Evolutionary conservation across 2,888 invertebrate genomes (phyloP).

Genomic region (Rhingia rostrata): DNA sequence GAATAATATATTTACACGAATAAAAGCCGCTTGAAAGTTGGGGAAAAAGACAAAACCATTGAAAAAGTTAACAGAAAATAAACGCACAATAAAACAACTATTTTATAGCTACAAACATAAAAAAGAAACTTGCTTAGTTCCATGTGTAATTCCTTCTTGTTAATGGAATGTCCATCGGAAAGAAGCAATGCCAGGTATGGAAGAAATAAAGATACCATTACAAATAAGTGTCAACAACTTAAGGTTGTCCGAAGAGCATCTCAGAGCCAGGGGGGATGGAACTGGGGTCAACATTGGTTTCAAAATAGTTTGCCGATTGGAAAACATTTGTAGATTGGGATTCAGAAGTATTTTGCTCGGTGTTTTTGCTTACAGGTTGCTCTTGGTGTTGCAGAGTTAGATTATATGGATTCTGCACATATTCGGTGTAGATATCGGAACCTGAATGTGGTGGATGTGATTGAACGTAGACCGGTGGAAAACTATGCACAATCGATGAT

Average conservation of each 20-base stretch:
- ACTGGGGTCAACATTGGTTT: constrained; percentile 84
- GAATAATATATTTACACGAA: constrained; percentile 62
- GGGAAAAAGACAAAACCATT: constrained; percentile 6
- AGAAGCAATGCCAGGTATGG: constrained; percentile 18
- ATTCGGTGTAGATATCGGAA: constrained; percentile 81
- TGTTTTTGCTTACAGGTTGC: constrained; percentile 36
- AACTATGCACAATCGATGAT: constrained; percentile 81
- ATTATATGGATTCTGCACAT: constrained; percentile 82
- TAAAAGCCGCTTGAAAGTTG: constrained; percentile 8
- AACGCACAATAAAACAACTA: constrained; percentile 50
- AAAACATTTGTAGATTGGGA: constrained; percentile 66
- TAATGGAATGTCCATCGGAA: constrained; percentile 61
- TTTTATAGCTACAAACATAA: constrained; percentile 44
- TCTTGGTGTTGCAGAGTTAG: constrained; percentile 82
- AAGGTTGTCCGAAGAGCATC: constrained; percentile 84
- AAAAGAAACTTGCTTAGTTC: constrained; percentile 6
- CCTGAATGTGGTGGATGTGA: constrained; percentile 75
- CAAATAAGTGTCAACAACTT: constrained; percentile 53
- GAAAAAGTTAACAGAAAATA: constrained; percentile 43
- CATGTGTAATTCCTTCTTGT: constrained; percentile 28
- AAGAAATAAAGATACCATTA: constrained; percentile 9
- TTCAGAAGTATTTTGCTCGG: constrained; percentile 29
- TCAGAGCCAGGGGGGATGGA: constrained; percentile 86
- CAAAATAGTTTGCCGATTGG: constrained; percentile 87
- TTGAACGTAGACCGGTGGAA: constrained; percentile 79